Evolutionary conservation across 2,797 vertebrate species (phyloP), one percentile per base, ranked within the genome.

Genomic region (Enteromius fasciolatus): DNA sequence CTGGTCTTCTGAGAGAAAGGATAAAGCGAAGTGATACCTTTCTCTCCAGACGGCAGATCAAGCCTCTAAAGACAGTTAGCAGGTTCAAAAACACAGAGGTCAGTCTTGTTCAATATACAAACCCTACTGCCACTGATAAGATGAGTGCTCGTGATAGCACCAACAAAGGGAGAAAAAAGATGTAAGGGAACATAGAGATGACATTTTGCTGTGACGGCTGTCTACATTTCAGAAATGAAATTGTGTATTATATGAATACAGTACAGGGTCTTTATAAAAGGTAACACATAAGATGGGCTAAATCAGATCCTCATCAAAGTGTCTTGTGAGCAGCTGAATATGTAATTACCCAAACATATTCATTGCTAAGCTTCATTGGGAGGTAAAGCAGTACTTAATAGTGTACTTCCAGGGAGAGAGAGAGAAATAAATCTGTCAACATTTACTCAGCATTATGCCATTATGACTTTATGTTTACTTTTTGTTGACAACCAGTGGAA

Each of bases 21-120:
- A 88, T 83, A 83, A 89, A 85, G 84, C 80, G 12, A 75, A 83
- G 72, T 77, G 87, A 88, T 87, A 84, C 85, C 86, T 84, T 87
- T 82, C 84, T 84, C 88, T 84, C 67, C 48, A 69, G 84, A 83
- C 81, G 75, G 70, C 28, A 82, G 81, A 87, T 87, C 88, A 73
- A 86, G 76, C 83, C 85, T 83, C 83, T 84, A 83, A 88, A 89
- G 84, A 83, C 80, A 52, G 78, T 79, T 82, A 81, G 68, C 73
- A 85, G 68, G 73, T 83, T 83, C 36, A 83, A 82, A 87, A 81
- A 86, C 84, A 85, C 81, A 85, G 84, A 85, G 85, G 86, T 78
- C 78, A 79, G 82, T 86, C 84, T 72, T 83, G 87, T 84, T 81
- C 81, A 84, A 88, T 83, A 84, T 82, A 85, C 78, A 81, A 81